Evolutionary conservation across 2,888 invertebrate species (phyloP).

Genomic region (Apodemia zela): DNA sequence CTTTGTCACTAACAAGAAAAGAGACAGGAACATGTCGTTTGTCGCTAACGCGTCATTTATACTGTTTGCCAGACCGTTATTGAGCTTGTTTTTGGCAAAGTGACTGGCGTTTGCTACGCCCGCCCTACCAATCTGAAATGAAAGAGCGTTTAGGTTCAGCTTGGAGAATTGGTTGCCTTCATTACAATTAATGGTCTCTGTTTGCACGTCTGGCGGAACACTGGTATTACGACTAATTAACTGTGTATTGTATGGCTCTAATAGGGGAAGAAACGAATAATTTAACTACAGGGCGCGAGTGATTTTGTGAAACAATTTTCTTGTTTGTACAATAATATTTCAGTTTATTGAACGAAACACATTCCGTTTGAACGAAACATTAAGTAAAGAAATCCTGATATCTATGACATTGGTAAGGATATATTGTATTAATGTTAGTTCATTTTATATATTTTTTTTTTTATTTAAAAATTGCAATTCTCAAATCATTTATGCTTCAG

Average conservation of each 20-base stretch:
- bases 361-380: no score
- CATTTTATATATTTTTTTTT: no score
- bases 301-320: not conserved
- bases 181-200: constrained; percentile 69
- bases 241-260: constrained; percentile 59
- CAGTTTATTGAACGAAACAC: no score
- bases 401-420: no score
- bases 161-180: constrained; percentile 68
- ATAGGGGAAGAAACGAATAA: constrained; percentile 40
- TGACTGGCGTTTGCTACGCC: constrained; percentile 60
- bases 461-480: no score
- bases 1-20: constrained; percentile 40
- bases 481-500: no score
- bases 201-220: constrained; percentile 74
- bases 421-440: no score
- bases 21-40: constrained; percentile 57
- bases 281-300: not conserved
- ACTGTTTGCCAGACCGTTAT: constrained; percentile 75
- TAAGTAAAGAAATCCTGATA: no score
- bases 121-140: constrained; percentile 61
- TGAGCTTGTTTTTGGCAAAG: constrained; percentile 76
- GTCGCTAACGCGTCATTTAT: constrained; percentile 76
- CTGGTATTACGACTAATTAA: constrained; percentile 76
- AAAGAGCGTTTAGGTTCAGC: constrained; percentile 64
- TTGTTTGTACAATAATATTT: not conserved